Percentiles rank a stretch among this genome's conserved stretches.
Evolutionary conservation across 1,140 invertebrate species (phyloP).

Genomic region (Pomacea maculata): DNA sequence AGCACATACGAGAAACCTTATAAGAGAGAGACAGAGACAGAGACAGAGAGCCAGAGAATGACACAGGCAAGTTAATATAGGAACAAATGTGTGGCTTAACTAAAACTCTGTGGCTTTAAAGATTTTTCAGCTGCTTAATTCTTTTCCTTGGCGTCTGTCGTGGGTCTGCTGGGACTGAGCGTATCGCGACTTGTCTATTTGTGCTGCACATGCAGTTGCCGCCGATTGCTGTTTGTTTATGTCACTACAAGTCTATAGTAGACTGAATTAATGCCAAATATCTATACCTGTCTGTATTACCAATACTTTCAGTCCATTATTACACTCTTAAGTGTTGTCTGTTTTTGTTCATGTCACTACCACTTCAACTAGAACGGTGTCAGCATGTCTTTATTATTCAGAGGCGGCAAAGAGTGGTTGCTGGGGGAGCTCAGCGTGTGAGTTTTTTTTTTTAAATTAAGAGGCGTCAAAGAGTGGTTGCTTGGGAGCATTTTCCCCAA

Average conservation of each 20-base stretch:
- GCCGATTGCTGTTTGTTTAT: not conserved
- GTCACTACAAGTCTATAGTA: not conserved
- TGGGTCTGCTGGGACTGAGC: not conserved
- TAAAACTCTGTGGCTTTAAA: not conserved
- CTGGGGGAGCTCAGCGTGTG: too few species aligned
- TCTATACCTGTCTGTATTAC: too few species aligned
- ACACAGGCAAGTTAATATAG: slow-evolving; percentile 1
- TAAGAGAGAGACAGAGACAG: not conserved
- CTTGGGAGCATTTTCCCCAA: too few species aligned
- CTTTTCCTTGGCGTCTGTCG: not conserved
- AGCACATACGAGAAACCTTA: not conserved
- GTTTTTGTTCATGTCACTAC: too few species aligned
- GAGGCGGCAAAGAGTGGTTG: too few species aligned
- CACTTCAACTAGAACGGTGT: too few species aligned
- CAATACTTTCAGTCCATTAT: too few species aligned
- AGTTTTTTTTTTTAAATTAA: too few species aligned
- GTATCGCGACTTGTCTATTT: not conserved
- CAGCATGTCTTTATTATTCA: too few species aligned
- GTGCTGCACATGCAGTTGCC: not conserved
- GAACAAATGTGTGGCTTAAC: not conserved
- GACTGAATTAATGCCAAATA: not conserved
- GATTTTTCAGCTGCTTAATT: too few species aligned
- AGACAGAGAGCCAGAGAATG: slow-evolving; percentile 10
- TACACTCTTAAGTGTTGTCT: too few species aligned
- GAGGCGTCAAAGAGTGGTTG: too few species aligned